A percentile compares a stretch with the other conserved stretches of the same genome.
Conservation (phyloP, 2,797 vertebrate genomes). For the Morelia viridis region DNA sequence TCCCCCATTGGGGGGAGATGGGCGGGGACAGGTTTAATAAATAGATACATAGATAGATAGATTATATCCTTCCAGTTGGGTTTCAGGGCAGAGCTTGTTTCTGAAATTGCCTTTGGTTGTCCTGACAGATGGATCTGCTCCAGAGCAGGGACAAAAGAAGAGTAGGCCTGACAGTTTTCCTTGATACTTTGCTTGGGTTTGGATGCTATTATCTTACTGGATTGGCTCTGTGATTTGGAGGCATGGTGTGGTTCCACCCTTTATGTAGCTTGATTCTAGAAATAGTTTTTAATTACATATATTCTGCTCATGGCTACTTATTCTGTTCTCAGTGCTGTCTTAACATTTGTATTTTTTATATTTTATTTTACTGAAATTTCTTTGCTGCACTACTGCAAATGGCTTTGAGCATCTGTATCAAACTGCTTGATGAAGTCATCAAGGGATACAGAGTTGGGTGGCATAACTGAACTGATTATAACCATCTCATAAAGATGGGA, state of each 20-base stretch:
- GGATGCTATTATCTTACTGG: not conserved
- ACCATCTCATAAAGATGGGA: not conserved
- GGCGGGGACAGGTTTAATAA: no score
- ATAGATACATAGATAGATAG: no score
- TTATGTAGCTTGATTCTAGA: not conserved
- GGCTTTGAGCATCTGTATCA: not conserved
- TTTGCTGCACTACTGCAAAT: not conserved
- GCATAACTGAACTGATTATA: not conserved
- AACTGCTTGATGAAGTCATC: not conserved
- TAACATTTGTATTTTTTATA: not conserved
- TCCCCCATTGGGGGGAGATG: no score
- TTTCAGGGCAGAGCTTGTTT: no score
- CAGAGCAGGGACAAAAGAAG: no score
- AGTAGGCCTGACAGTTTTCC: no score
- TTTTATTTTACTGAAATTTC: not conserved
- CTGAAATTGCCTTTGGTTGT: no score
- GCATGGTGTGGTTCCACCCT: not conserved
- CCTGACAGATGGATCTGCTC: no score
- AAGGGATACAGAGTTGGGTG: not conserved
- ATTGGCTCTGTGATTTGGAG: not conserved
- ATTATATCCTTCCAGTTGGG: no score
- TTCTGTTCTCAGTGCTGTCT: not conserved
- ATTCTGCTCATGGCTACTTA: not conserved
- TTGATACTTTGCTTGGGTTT: not conserved
- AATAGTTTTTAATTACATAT: not conserved